Evolutionary conservation across 2,797 vertebrate species (phyloP), one percentile per base, ranked within the genome.

Genomic region (Lepilemur septentrionalis): DNA sequence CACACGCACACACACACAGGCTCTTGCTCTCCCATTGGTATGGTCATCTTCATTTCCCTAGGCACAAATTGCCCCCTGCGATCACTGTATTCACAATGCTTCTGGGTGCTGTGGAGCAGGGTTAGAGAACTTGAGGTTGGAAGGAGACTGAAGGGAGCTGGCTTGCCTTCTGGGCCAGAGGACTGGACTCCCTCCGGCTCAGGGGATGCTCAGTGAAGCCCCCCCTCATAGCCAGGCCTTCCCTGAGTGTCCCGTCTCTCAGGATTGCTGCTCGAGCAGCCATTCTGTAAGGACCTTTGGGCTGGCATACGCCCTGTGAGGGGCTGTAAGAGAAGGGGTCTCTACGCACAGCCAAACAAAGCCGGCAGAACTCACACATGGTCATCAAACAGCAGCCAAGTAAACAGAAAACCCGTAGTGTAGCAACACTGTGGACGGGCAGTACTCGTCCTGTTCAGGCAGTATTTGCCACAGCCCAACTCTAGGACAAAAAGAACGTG

Each of bases 391-490:
- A 3, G 0, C 32, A 23, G 83, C 28, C 3, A 14, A 65, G 46
- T 0, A 8, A 20, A 22, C 2, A 4, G 41, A 57, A 41, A 52
- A 35, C 5, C 30, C 5, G 0, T 6, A 0, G 3, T 1, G 18
- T 10, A 11, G 88, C 4, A 11, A 52, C 18, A 13, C 32, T 23
- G 48, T 2, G 32, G 50, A 35, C 1, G 10, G 23, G 48, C 48
- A 20, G 0, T 1, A 23, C 4, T 11, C 4, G 13, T 43, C 65
- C 65, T 23, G 30, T 32, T 65, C 18, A 3, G 48, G 73, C 25
- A 55, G 2, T 4, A 4, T 70, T 25, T 83, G 80, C 57, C 25
- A 1, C 7, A 55, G 43, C 41, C 48, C 46, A 35, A 65, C 81
- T 61, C 82, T 50, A 30, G 35, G 15, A n/a, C 57, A 35, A 15